Base-by-base conservation (phyloP, 2,888 invertebrate species). In the Pollenia labialis region DNA sequence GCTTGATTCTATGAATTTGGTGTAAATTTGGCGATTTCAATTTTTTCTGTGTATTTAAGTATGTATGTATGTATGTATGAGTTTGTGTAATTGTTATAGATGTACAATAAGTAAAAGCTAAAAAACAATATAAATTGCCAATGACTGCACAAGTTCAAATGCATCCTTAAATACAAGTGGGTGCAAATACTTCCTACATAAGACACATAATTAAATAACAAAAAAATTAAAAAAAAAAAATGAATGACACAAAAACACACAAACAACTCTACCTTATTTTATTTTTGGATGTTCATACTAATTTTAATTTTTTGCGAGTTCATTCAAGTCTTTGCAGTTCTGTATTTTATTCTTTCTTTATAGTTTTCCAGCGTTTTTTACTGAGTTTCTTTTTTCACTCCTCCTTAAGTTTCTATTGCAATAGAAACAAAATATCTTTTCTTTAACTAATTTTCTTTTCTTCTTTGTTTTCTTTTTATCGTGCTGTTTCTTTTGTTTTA, bases 401-500 rank as follows among this genome's bases (percentile, higher is more conserved):
- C 46, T 85, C 10, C 32, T 68, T 58, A 16, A 32, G 16, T 54
- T 82, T 75, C 52, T 42, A 18, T 44, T 75, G 76, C 62, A 77
- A 66, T 40, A 50, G 68, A n/a, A 74, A 32, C 12, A 58, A 11
- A 77, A 56, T 72, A 32, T 68, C 48, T 50, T 44, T 50, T 50
- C 44, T 72, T 75, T 54, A 42, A 66, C 58, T 56, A 50, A 84
- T 58, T 62, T 72, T 71, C 46, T 46, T 52, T 79, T 40, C 50
- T 10, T 14, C 42, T 68, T 40, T 69, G 71, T 14, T 62, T 23
- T 14, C 46, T 64, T 32, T 76, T 81, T 52, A 40, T 72, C 81
- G 42, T 80, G 11, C 64, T 90, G 90, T 90, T 92, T 91, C 79
- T 80, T 75, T 82, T 83, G 56, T 86, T 79, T 62, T 18, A 18